Conservation (phyloP, 1,140 invertebrate genomes). For the Drosophila orena region DNA sequence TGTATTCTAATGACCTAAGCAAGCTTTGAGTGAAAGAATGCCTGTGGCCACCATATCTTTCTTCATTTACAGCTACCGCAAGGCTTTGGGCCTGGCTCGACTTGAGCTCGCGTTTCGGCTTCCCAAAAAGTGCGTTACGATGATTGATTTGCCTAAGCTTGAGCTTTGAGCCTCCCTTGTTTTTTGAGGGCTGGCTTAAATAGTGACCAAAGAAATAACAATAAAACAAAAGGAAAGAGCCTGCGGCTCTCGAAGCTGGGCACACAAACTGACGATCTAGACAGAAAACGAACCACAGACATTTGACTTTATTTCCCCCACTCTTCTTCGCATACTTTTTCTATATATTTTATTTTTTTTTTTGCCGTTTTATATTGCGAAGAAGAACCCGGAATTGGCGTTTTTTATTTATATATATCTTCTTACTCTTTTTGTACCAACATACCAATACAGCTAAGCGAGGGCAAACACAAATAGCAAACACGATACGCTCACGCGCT, state of each 20-base stretch:
- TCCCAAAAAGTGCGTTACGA: slow-evolving; percentile 59
- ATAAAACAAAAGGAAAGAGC: slow-evolving; percentile 67
- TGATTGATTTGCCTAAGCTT: slow-evolving; percentile 70
- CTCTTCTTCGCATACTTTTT: slow-evolving; percentile 25
- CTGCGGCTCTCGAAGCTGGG: slow-evolving; percentile 56
- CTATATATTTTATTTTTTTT: slow-evolving; percentile 12
- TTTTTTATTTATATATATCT: slow-evolving; percentile 28
- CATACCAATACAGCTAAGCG: slow-evolving; percentile 28
- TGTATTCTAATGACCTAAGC: slow-evolving; percentile 13
- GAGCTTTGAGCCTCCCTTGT: slow-evolving; percentile 39
- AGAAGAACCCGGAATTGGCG: slow-evolving; percentile 82
- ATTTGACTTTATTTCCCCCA: slow-evolving; percentile 38
- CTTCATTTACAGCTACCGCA: slow-evolving; percentile 27
- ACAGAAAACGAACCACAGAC: slow-evolving; percentile 76
- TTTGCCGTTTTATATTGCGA: slow-evolving; percentile 41
- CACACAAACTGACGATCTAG: slow-evolving; percentile 74
- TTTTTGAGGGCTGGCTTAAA: slow-evolving; percentile 27
- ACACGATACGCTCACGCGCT: slow-evolving; percentile 76
- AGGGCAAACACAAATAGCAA: slow-evolving; percentile 51
- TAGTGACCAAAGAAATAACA: slow-evolving; percentile 49
- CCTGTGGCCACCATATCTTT: slow-evolving; percentile 2
- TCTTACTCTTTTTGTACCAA: slow-evolving; percentile 26
- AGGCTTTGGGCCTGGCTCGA: slow-evolving; percentile 5
- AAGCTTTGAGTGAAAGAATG: slow-evolving; percentile 5
- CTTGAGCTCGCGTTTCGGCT: slow-evolving; percentile 20